Base-by-base conservation (phyloP, 2,888 invertebrate species). In the Caprella mutica region DNA sequence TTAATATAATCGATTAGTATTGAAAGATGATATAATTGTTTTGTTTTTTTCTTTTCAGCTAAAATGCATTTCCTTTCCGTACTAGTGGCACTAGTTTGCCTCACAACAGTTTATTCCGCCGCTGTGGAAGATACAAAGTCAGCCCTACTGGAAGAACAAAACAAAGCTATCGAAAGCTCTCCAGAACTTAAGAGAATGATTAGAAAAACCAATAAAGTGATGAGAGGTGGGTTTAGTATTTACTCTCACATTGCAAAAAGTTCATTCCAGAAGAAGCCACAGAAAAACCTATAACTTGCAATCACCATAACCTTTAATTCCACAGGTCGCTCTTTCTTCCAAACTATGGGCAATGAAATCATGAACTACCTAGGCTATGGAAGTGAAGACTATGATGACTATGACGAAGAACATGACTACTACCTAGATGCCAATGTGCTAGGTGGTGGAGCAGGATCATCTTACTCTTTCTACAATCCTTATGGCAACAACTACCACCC, bases 281-380 rank as follows among this genome's bases (percentile, higher is more conserved):
- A n/a, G n/a, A n/a, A n/a, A n/a, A n/a, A n/a, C n/a, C n/a, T n/a
- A n/a, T n/a, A n/a, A n/a, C n/a, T n/a, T n/a, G n/a, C n/a, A n/a
- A n/a, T n/a, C n/a, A n/a, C n/a, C n/a, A n/a, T n/a, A n/a, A n/a
- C n/a, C n/a, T n/a, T n/a, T n/a, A n/a, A n/a, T n/a, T n/a, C n/a
- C n/a, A n/a, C 48, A 48, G 48, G 48, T 29, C 48, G 48, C 21
- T 48, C 48, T 9, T 48, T 48, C 48, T 48, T 48, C 30, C 48
- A 48, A 48, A 48, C 29, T 17, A 46, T 55, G 46, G 35, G 44
- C n/a, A 33, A 33, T n/a, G 33, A 46, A 29, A 35, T 63, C 52
- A 42, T 51, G 57, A 39, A 52, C 24, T 63, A 51, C 52, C 55
- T 63, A 50, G 60, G 60, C 38, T 63, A 23, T 33, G 62, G 53